Evolutionary conservation across 2,797 vertebrate species (phyloP), one percentile per base, ranked within the genome.

Genomic region (Harpagifer antarcticus): DNA sequence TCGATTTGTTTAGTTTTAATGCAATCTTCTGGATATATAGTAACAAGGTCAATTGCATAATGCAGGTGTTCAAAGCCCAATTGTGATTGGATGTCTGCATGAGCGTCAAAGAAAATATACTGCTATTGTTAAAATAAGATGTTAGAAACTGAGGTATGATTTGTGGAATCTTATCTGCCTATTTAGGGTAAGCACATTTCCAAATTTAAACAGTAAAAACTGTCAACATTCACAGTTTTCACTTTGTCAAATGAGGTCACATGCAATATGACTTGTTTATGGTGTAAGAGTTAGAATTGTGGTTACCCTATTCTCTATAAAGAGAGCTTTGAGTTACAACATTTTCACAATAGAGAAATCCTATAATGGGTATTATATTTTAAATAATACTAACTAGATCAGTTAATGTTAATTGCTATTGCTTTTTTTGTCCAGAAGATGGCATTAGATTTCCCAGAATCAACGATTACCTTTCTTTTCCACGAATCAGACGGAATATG

Each of bases 351-450:
- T 59, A 74, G 6, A 68, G 20, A 20, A 4, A 55, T 33, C 43
- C 23, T 23, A n/a, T 54, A 27, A 42, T 1, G n/a, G 11, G 9
- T 44, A 9, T 4, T 37, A 19, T 5, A 61, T 62, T 33, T 37
- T n/a, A 6, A 9, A 17, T 3, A 12, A 44, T 3, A 48, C 10
- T 31, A 23, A 23, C 5, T 0, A 5, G 11, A 59, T 31, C 19
- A n/a, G 49, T 37, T 31, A 3, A 5, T 60, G 9, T 55, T 31
- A 62, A 20, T 0, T 80, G 81, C 69, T 69, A 52, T 68, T 87
- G 56, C 77, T 2, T 31, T 47, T 73, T 86, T 53, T 37, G 85
- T 90, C 93, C 93, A 91, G 66, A 58, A 91, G 91, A 86, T 92
- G 78, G 86, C 93, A 84, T 70, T 81, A 87, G 57, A 75, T 42